A percentile compares a stretch with the other conserved stretches of the same genome.
These are phyloP conservation scores for Mesoligia furuncula DNA, from an alignment of 2,888 invertebrate genomes.

Conservation along the genomic window DNA sequence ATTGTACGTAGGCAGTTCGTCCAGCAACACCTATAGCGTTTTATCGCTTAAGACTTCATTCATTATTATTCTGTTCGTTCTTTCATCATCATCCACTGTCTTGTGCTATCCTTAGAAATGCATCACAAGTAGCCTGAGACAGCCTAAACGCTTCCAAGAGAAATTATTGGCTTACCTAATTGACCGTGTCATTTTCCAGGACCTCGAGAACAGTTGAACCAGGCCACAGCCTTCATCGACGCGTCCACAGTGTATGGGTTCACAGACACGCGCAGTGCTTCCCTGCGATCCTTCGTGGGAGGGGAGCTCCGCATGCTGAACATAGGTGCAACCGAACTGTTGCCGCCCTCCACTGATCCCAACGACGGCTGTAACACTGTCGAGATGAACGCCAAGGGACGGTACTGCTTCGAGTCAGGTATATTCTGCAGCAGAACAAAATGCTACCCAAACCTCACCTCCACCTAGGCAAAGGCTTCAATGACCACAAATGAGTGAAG, in stretches of 20 bases:
- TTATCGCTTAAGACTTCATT: not conserved
- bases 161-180: not conserved
- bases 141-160: not conserved
- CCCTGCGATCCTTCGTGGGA: slow-evolving; percentile 87
- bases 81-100: not conserved
- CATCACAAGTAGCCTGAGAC: not conserved
- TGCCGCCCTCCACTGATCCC: slow-evolving; percentile 93
- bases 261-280: slow-evolving; percentile 83
- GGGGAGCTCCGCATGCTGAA: slow-evolving; percentile 92
- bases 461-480: not conserved
- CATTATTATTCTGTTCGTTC: not conserved
- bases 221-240: slow-evolving; percentile 96
- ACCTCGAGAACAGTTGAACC: slow-evolving; percentile 95
- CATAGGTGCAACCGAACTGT: slow-evolving; percentile 92
- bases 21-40: not conserved
- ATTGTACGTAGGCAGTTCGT: not conserved
- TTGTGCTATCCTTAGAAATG: not conserved
- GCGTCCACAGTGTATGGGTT: slow-evolving; percentile 95
- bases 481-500: not conserved
- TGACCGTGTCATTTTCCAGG: slow-evolving; percentile 79
- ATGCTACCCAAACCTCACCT: not conserved
- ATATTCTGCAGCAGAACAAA: not conserved
- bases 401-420: slow-evolving; percentile 95
- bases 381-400: slow-evolving; percentile 92
- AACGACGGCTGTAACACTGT: slow-evolving; percentile 94